These are phyloP conservation scores for Luperina nickerlii DNA, from an alignment of 2,888 invertebrate species.

Conservation along the genomic window DNA sequence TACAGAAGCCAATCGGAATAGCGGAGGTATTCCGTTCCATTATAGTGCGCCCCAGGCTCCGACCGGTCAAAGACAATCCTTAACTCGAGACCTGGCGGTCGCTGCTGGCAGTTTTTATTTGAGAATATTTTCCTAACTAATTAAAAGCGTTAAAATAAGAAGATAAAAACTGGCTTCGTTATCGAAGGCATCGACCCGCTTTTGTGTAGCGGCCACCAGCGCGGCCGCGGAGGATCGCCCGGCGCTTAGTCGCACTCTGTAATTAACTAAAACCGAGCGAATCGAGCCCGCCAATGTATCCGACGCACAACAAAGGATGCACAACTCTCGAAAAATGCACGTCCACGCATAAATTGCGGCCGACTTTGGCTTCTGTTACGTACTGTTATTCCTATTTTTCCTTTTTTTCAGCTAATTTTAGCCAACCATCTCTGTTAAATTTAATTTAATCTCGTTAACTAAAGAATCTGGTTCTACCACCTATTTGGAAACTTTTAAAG, in stretches of 20 bases:
- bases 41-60: slow-evolving; percentile 81
- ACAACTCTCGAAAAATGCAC: slow-evolving; percentile 79
- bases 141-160: slow-evolving; percentile 90
- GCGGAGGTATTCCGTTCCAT: slow-evolving; percentile 81
- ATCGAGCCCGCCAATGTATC: slow-evolving; percentile 71
- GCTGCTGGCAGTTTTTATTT: slow-evolving; percentile 87
- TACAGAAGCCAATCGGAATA: slow-evolving; percentile 86
- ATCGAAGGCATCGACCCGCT: slow-evolving; percentile 90
- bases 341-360: slow-evolving; percentile 74
- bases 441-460: slow-evolving; percentile 17
- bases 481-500: slow-evolving; percentile 2
- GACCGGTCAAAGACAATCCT: slow-evolving; percentile 85
- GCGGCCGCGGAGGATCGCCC: slow-evolving; percentile 74
- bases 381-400: slow-evolving; percentile 59
- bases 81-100: slow-evolving; percentile 77
- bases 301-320: slow-evolving; percentile 79
- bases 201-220: slow-evolving; percentile 87
- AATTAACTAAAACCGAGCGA: slow-evolving; percentile 87
- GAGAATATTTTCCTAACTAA: slow-evolving; percentile 90
- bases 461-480: neutral
- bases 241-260: slow-evolving; percentile 83
- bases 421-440: slow-evolving; percentile 27
- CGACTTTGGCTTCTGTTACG: slow-evolving; percentile 64
- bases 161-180: slow-evolving; percentile 88
- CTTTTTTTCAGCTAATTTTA: slow-evolving; percentile 53